Conservation (phyloP, 2,888 invertebrate genomes). For the Apodemia mormo region DNA sequence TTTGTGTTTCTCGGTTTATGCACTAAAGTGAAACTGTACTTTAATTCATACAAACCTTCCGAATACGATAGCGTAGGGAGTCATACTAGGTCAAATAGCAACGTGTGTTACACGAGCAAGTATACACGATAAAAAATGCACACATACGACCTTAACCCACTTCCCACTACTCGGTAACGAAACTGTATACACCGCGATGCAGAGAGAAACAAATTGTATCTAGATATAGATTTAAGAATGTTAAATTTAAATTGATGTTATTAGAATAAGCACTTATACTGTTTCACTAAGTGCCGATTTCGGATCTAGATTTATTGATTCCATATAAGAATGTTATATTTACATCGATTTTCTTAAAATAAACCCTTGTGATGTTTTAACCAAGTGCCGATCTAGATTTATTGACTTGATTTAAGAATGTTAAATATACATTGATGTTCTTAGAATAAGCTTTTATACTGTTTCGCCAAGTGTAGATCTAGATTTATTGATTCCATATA, state of each 20-base stretch:
- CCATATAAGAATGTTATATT: too few relatives aligned
- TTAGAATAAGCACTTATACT: too few relatives aligned
- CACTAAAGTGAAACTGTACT: conserved; percentile 4
- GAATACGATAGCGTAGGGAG: conserved; percentile 32
- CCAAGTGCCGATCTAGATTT: not conserved
- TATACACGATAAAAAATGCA: conserved; percentile 62
- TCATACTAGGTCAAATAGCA: conserved; percentile 37
- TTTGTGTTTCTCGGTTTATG: conserved; percentile 6
- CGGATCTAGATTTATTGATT: too few relatives aligned
- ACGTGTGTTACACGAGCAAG: conserved; percentile 41
- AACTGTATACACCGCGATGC: conserved; percentile 6
- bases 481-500: too few relatives aligned
- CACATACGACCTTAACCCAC: conserved; percentile 71
- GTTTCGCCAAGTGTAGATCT: too few relatives aligned
- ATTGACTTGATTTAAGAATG: not conserved
- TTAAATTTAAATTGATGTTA: not conserved
- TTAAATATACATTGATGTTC: not conserved
- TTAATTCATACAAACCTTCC: conserved; percentile 29
- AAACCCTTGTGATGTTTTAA: too few relatives aligned
- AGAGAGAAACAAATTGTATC: conserved; percentile 6
- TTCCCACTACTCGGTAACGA: conserved; percentile 41
- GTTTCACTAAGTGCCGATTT: too few relatives aligned
- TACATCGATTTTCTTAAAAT: too few relatives aligned
- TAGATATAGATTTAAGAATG: conserved; percentile 2
- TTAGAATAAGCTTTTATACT: too few relatives aligned